Base-by-base conservation (phyloP, 2,888 invertebrate species). In the Dicranocentrus wangi region DNA sequence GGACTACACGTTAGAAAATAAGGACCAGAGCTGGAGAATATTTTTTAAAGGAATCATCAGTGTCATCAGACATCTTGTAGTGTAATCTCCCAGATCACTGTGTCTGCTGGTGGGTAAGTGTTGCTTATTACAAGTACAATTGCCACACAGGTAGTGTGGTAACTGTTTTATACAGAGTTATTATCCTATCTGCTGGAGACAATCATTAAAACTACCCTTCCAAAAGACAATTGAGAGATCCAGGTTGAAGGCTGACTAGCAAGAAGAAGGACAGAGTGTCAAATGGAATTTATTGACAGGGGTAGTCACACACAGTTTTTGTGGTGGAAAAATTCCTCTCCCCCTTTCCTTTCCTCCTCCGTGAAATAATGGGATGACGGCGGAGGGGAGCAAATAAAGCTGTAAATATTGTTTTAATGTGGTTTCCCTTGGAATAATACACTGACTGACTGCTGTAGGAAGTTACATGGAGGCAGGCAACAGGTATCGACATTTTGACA, bases 181-280 rank as follows among this genome's bases (percentile, higher is more conserved):
- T 77, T 61, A 53, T 32, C 47, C 25, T 43, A 71, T 21, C 72
- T 39, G 66, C 27, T 47, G 72, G 71, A 60, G 72, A 79, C 72
- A 65, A 60, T 66, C 79, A 79, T 79, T 79, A 79, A 72, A 70
- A 77, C 25, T 71, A 72, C 79, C 79, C 68, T 79, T 68, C 53
- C 28, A 25, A 43, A 55, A 23, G 15, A 13, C 5, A 47, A 27
- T 68, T 61, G 19, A 25, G 51, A 69, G 53, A 60, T 19, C 17
- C 60, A 76, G 65, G 19, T 7, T 27, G 15, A 63, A 51, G 28
- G 25, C 25, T 19, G 65, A 19, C 43, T 65, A 43, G 39, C 21
- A 71, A 8, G 25, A 71, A 8, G 25, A 43, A 42, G 1, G 21
- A 17, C 19, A 65, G 8, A 28, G 71, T 79, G 79, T 79, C 79